Evolutionary conservation across 2,888 invertebrate species (phyloP).

Genomic region (Morpho achilles): DNA sequence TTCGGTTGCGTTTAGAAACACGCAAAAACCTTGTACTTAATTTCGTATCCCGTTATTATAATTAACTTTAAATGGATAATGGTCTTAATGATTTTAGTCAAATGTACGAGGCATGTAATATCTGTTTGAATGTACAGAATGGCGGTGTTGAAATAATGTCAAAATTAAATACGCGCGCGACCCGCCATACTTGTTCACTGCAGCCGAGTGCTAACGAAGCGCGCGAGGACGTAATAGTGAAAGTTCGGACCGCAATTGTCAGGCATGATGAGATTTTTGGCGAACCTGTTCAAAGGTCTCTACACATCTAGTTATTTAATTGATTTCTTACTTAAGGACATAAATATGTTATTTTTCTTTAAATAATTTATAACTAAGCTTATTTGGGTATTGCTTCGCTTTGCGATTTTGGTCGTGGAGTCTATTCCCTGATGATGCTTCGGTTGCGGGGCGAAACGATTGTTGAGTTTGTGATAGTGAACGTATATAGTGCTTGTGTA

Average conservation of each 20-base stretch:
- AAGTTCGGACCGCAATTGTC: conserved; percentile 57
- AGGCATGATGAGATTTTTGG: conserved; percentile 29
- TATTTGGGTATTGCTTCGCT: too few species aligned
- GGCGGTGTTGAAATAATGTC: conserved; percentile 7
- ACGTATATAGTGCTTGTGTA: too few species aligned
- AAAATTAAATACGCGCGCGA: conserved; percentile 14
- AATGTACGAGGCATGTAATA: too few species aligned
- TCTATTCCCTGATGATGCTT: too few species aligned
- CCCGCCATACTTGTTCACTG: conserved; percentile 35
- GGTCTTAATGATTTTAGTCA: too few species aligned
- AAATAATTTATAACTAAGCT: too few species aligned
- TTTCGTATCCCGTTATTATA: conserved; percentile 7
- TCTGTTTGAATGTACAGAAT: not conserved
- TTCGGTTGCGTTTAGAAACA: not conserved
- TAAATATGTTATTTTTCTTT: too few species aligned
- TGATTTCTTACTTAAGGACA: too few species aligned
- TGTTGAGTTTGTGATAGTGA: too few species aligned
- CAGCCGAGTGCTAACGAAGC: conserved; percentile 50
- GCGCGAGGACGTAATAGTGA: conserved; percentile 72
- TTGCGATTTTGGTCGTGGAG: too few species aligned
- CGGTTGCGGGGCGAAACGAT: too few species aligned
- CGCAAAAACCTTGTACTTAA: not conserved
- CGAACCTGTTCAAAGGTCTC: conserved; percentile 22
- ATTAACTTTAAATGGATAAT: not conserved
- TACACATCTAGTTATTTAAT: not conserved